A percentile compares a stretch with the other conserved stretches of the same genome.
phyloP scores from a whole-genome alignment of 1,140 invertebrate genomes.

The Heliothis subflexa region DNA sequence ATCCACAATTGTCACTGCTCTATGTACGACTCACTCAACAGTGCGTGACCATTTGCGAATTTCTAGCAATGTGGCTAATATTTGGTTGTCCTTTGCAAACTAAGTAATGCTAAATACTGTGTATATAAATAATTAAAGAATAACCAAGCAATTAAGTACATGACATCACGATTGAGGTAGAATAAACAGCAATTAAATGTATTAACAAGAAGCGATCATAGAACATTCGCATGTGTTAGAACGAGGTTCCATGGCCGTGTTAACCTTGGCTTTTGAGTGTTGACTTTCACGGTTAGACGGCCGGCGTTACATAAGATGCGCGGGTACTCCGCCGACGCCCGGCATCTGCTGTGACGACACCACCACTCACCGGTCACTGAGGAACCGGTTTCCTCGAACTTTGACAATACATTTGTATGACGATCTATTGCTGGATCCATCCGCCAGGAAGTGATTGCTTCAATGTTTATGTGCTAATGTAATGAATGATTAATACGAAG shows the following conservation, averaged over 20 bases:
- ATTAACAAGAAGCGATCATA: constrained; percentile 68
- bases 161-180: constrained; percentile 76
- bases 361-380: constrained; percentile 63
- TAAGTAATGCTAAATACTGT: constrained; percentile 1
- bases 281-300: constrained; percentile 85
- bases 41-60: constrained; percentile 10
- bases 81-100: constrained; percentile 12
- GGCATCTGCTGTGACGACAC: constrained; percentile 78
- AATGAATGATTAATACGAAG: background rate
- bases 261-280: constrained; percentile 86
- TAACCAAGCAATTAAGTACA: constrained; percentile 67
- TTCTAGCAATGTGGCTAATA: background rate
- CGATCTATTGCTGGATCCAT: constrained; percentile 21
- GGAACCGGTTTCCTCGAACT: constrained; percentile 65
- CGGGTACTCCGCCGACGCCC: constrained; percentile 64
- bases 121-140: constrained; percentile 54
- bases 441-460: constrained; percentile 32
- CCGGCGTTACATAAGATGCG: constrained; percentile 82
- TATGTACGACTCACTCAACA: constrained; percentile 13
- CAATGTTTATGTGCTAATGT: constrained; percentile 9
- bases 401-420: constrained; percentile 37
- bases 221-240: constrained; percentile 78
- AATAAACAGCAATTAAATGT: constrained; percentile 66
- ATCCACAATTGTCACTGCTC: constrained; percentile 47
- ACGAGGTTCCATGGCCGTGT: constrained; percentile 75